These are phyloP conservation scores for Acropora tenuis DNA, from an alignment of 64 coral and sea anemone genomes.

Conservation along the genomic window DNA sequence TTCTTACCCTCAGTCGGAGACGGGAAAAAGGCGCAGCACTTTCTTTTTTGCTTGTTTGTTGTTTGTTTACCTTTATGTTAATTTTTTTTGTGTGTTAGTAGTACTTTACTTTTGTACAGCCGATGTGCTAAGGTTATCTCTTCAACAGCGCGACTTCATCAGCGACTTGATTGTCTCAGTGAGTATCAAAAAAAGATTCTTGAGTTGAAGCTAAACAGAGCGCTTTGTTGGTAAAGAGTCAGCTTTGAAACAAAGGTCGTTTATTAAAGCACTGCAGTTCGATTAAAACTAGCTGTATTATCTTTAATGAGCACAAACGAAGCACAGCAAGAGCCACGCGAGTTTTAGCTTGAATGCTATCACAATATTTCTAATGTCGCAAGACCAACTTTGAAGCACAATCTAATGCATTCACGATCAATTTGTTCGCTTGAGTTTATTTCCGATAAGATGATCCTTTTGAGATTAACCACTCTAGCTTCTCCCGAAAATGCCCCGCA, in stretches of 20 bases:
- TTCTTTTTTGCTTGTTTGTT: too few relatives aligned
- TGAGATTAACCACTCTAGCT: slow-evolving; percentile 15
- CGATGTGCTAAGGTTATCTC: too few relatives aligned
- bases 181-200: too few relatives aligned
- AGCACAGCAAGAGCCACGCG: not conserved
- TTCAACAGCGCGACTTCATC: too few relatives aligned
- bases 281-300: not conserved
- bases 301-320: not conserved
- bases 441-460: slow-evolving; percentile 52
- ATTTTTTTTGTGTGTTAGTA: too few relatives aligned
- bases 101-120: too few relatives aligned
- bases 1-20: too few relatives aligned
- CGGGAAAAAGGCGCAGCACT: too few relatives aligned
- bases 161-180: too few relatives aligned
- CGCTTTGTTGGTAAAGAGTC: not conserved
- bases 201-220: slow-evolving; percentile 17
- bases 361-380: not conserved
- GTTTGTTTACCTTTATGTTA: too few relatives aligned
- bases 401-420: not conserved
- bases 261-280: not conserved
- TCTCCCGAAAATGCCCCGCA: not conserved
- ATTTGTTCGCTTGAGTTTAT: slow-evolving; percentile 39
- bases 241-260: not conserved
- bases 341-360: too few relatives aligned
- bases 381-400: not conserved